Percentiles rank a stretch among this genome's conserved stretches.
Conservation (phyloP, 2,797 vertebrate species). For the Decapterus maruadsi region DNA sequence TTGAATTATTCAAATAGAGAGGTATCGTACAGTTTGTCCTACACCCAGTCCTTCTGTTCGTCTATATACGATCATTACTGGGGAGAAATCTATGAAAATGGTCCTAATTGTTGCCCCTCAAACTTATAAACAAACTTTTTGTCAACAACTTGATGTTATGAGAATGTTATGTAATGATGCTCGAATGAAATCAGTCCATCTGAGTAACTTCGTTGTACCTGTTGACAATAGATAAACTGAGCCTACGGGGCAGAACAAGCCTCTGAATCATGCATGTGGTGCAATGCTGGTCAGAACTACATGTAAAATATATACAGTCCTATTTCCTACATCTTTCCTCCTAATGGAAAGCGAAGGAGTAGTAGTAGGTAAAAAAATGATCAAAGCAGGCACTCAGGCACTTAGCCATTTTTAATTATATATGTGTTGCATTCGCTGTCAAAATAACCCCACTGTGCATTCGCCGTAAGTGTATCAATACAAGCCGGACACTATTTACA, state of each 20-base stretch:
- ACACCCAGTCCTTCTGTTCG: slow-evolving; percentile 32
- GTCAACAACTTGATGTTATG: slow-evolving; percentile 11
- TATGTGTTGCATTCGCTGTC: slow-evolving; percentile 69
- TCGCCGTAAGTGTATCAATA: slow-evolving; percentile 75
- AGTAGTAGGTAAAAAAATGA: slow-evolving; percentile 40
- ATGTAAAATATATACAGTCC: slow-evolving; percentile 45
- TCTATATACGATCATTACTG: slow-evolving; percentile 26
- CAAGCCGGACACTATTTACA: slow-evolving; percentile 69
- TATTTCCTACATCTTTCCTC: slow-evolving; percentile 31
- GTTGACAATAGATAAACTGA: slow-evolving; percentile 40
- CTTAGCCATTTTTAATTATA: slow-evolving; percentile 84
- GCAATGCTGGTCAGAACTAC: slow-evolving; percentile 25
- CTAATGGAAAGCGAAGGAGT: slow-evolving; percentile 61
- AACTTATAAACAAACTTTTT: background rate
- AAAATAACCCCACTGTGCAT: slow-evolving; percentile 71
- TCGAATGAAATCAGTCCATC: slow-evolving; percentile 44
- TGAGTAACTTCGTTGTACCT: slow-evolving; percentile 20
- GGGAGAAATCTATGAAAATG: slow-evolving; percentile 13
- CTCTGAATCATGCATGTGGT: slow-evolving; percentile 59
- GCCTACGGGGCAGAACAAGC: slow-evolving; percentile 24
- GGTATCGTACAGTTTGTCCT: slow-evolving; percentile 52
- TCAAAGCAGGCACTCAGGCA: slow-evolving; percentile 65
- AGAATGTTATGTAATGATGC: slow-evolving; percentile 23
- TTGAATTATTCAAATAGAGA: slow-evolving; percentile 72
- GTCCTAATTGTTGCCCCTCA: background rate